Conservation (phyloP, 1,140 invertebrate genomes). For the Dreissena rostriformis region DNA sequence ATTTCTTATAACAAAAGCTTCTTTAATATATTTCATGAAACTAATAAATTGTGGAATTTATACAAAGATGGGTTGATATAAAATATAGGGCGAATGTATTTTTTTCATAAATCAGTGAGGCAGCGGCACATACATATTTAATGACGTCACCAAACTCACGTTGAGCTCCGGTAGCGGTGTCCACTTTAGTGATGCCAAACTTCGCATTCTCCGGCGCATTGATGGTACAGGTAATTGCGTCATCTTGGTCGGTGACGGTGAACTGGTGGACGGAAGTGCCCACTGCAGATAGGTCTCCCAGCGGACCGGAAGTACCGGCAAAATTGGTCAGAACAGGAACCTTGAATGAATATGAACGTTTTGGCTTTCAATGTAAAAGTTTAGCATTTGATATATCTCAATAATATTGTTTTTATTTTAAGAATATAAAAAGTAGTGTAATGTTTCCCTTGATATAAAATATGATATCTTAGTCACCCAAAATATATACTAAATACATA, state of each 20-base stretch:
- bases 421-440: neutral
- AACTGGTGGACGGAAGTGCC: slow-evolving; percentile 26
- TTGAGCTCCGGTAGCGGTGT: neutral
- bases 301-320: slow-evolving; percentile 2
- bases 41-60: too few species aligned
- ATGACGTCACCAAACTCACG: slow-evolving; percentile 3
- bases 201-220: slow-evolving; percentile 3
- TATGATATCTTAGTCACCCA: neutral
- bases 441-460: neutral
- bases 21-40: too few species aligned
- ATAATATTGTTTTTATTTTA: neutral
- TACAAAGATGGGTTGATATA: too few species aligned
- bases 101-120: too few species aligned
- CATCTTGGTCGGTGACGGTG: slow-evolving; percentile 42
- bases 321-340: slow-evolving; percentile 1
- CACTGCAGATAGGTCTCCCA: slow-evolving; percentile 21
- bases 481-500: neutral
- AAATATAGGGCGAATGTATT: slow-evolving; percentile 4
- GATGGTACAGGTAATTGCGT: slow-evolving; percentile 20
- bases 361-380: neutral
- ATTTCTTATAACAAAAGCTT: too few species aligned
- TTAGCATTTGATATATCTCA: neutral
- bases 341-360: slow-evolving; percentile 8
- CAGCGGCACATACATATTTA: too few species aligned
- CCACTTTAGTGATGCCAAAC: neutral